A percentile compares a stretch with the other conserved stretches of the same genome.
phyloP scores from a whole-genome alignment of 2,113 vertebrate genomes.

The Phasianus colchicus region DNA sequence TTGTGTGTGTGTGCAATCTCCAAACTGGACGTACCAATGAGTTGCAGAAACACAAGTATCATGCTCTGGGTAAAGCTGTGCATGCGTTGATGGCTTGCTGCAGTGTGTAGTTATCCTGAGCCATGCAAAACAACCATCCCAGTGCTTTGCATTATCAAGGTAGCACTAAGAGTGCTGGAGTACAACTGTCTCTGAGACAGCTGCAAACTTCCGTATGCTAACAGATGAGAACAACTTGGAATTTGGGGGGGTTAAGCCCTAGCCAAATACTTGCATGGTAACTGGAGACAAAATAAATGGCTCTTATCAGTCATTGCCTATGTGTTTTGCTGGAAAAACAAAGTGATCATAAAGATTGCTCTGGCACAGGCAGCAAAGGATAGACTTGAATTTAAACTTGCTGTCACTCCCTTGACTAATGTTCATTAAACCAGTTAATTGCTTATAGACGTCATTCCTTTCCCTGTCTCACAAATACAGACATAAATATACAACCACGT shows the following conservation, averaged over 20 bases:
- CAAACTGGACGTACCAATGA: not conserved
- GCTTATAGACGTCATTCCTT: slow-evolving; percentile 1
- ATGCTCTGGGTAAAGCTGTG: not conserved
- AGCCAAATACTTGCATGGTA: slow-evolving; percentile 21
- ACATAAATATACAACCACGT: not conserved
- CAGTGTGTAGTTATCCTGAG: not conserved
- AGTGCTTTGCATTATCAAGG: not conserved
- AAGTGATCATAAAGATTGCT: not conserved
- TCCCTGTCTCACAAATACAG: not conserved
- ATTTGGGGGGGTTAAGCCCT: slow-evolving; percentile 19
- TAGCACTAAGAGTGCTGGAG: not conserved
- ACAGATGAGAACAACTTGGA: slow-evolving; percentile 9
- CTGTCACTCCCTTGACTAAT: not conserved
- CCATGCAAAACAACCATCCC: not conserved
- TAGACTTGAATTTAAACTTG: slow-evolving; percentile 38
- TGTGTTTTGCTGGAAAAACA: slow-evolving; percentile 34
- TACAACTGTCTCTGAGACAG: not conserved
- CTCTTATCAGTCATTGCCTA: slow-evolving; percentile 16
- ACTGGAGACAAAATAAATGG: slow-evolving; percentile 2
- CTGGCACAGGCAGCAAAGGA: not conserved
- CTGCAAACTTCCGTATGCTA: not conserved
- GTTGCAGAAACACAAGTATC: not conserved
- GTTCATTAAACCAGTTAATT: slow-evolving; percentile 30
- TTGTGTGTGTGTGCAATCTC: not conserved
- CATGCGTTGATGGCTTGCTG: not conserved